Evolutionary conservation across 2,113 vertebrate genomes (phyloP), one percentile per base, ranked within the genome.

Genomic region (Ochotona curzoniae): DNA sequence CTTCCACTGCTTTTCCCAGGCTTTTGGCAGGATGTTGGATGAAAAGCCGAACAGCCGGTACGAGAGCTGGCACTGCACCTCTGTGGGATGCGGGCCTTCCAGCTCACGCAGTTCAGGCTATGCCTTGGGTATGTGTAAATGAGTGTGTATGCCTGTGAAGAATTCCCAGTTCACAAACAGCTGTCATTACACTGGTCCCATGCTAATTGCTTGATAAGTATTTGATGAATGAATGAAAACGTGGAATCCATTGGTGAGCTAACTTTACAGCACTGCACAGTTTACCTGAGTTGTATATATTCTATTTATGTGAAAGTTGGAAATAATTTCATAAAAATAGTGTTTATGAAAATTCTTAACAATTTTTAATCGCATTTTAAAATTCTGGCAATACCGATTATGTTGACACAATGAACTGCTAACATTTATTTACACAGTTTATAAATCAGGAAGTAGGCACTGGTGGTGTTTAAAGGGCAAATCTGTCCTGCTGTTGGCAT

Each of bases 331-430:
- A n/a, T n/a, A n/a, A 61, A 60, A 73, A 67, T n/a, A 66, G 47
- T 90, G 61, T 69, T 95, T 89, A 60, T 11, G 30, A 28, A n/a
- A 89, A 28, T 67, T 44, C 35, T 95, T 94, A 57, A 25, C 21
- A 18, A 51, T 1, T 26, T 30, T 7, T 83, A 35, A 63, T 90
- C 94, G 18, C 30, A 0, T 89, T 87, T 91, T 51, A 51, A 83
- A 89, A 76, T 85, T 61, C 23, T 78, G 20, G 32, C 18, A 51
- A 44, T 30, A n/a, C 14, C 15, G 3, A 8, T 92, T 90, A 84
- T 74, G 17, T 57, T 87, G n/a, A 57, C 91, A 74, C 18, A 2
- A 7, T 81, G 8, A 84, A 11, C 44, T 32, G 51, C 32, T 73
- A 85, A n/a, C 74, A 90, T 44, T 44, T 44, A 44, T 44, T 44